phyloP scores from a whole-genome alignment of 1,140 invertebrate genomes.

The Anadara kagoshimensis region DNA sequence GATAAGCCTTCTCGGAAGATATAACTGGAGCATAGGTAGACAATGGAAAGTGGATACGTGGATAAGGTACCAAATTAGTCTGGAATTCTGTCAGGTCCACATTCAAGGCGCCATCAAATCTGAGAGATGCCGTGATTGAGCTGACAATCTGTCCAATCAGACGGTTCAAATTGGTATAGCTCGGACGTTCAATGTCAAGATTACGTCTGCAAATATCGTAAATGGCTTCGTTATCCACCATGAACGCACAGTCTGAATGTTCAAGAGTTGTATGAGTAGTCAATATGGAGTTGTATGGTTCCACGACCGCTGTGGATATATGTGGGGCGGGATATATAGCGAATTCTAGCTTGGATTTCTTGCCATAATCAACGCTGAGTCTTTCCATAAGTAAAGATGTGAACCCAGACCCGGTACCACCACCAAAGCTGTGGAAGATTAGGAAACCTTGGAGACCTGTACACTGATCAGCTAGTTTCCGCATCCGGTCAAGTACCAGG shows the following conservation, averaged over 20 bases:
- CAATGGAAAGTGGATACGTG: constrained; percentile 31
- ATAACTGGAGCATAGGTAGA: constrained; percentile 79
- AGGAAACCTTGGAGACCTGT: constrained; percentile 52
- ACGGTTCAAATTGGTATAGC: constrained; percentile 71
- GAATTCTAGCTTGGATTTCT: constrained; percentile 80
- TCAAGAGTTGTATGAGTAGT: constrained; percentile 74
- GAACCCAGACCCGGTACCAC: constrained; percentile 89
- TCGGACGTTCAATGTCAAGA: constrained; percentile 46
- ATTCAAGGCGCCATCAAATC: constrained; percentile 78
- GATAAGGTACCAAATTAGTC: constrained; percentile 66
- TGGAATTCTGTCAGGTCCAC: constrained; percentile 65
- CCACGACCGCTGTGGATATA: constrained; percentile 72
- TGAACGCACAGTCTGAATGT: constrained; percentile 65
- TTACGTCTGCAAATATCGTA: constrained; percentile 80
- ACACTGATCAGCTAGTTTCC: constrained; percentile 35
- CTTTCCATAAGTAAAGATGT: constrained; percentile 91
- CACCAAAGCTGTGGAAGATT: constrained; percentile 49
- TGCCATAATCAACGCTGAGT: constrained; percentile 82
- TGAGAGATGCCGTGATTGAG: constrained; percentile 78
- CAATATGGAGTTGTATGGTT: constrained; percentile 31
- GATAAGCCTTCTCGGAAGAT: constrained; percentile 91
- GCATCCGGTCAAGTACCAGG: constrained; percentile 34
- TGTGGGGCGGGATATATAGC: constrained; percentile 62
- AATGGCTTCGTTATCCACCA: constrained; percentile 82
- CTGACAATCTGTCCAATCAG: constrained; percentile 75